Evolutionary conservation across 2,888 invertebrate species (phyloP).

Genomic region (Metopia argyrocephala): DNA sequence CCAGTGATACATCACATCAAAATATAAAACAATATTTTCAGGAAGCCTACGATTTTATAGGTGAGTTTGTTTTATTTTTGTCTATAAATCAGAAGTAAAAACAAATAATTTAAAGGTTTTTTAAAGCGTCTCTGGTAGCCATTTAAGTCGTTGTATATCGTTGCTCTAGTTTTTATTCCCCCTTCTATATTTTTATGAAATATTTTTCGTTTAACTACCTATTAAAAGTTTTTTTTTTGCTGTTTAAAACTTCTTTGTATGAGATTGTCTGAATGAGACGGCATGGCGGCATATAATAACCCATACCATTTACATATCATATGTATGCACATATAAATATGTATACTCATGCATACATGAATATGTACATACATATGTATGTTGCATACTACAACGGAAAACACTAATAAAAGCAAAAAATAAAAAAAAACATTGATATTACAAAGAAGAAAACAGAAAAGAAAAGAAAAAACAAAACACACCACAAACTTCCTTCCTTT

Average conservation of each 20-base stretch:
- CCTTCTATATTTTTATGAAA: no score
- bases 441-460: neutral
- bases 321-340: no score
- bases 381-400: constrained; percentile 44
- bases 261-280: constrained; percentile 50
- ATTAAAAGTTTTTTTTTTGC: neutral
- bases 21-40: constrained; percentile 93
- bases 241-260: neutral
- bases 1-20: constrained; percentile 89
- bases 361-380: constrained; percentile 3
- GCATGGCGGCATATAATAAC: constrained; percentile 57
- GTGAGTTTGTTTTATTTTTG: no score
- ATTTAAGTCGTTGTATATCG: no score
- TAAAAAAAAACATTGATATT: constrained; percentile 27
- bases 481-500: constrained; percentile 73
- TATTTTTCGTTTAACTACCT: no score
- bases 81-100: no score
- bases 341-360: neutral
- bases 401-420: constrained; percentile 13
- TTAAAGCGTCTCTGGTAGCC: no score
- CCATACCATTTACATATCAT: constrained; percentile 27
- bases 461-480: constrained; percentile 50
- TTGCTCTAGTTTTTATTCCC: neutral
- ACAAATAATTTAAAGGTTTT: no score
- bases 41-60: constrained; percentile 91